phyloP scores from a whole-genome alignment of 1,140 invertebrate genomes.

The Diabrotica virgifera region DNA sequence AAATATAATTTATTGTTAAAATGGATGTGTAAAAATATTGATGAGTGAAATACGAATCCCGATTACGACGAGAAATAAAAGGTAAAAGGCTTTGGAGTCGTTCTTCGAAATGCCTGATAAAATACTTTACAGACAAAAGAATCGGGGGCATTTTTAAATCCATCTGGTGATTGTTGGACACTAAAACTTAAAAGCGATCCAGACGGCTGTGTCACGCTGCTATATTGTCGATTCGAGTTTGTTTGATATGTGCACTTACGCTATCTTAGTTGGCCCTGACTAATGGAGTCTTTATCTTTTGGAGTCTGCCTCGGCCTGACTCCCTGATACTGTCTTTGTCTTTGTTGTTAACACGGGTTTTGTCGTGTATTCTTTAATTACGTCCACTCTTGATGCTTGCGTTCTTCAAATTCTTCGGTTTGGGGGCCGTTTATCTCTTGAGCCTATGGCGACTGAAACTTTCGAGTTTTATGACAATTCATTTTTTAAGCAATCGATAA shows the following conservation, averaged over 20 bases:
- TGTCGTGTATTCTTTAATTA: conserved; percentile 20
- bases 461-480: not conserved
- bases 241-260: conserved; percentile 45
- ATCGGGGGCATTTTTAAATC: conserved; percentile 21
- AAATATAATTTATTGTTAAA: too few relatives aligned
- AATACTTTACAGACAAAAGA: conserved; percentile 12
- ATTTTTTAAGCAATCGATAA: too few relatives aligned
- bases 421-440: not conserved
- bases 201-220: conserved; percentile 33
- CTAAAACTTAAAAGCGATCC: conserved; percentile 34
- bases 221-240: conserved; percentile 39
- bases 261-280: conserved; percentile 41
- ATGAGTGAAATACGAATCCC: not conserved
- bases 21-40: not conserved
- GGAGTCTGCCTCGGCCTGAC: conserved; percentile 19
- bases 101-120: conserved; percentile 18
- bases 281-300: conserved; percentile 45
- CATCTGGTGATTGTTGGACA: conserved; percentile 31
- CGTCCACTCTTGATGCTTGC: conserved; percentile 14
- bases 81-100: conserved; percentile 7
- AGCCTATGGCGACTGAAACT: not conserved
- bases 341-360: conserved; percentile 24
- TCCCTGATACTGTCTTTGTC: conserved; percentile 27
- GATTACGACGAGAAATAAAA: not conserved
- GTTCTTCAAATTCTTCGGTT: conserved; percentile 21